Base-by-base conservation (phyloP, 1,140 invertebrate species). In the Nomia melanderi region DNA sequence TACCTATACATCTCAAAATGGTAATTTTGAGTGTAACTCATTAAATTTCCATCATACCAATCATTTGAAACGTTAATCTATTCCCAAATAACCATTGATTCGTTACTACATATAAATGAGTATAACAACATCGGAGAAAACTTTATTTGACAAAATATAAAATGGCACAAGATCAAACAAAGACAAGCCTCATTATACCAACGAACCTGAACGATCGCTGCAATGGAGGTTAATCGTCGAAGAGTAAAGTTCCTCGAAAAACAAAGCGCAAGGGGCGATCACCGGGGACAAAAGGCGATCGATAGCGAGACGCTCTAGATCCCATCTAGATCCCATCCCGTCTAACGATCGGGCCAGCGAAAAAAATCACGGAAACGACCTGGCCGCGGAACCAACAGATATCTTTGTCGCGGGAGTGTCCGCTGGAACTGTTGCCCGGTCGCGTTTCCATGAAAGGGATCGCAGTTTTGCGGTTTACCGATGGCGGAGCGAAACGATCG, bases 401-500 rank as follows among this genome's bases (percentile, higher is more conserved):
- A 69, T 69, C 64, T 69, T 33, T 54, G 67, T 73, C 59, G 73
- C 81, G 44, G n/a, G 29, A 72, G 67, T 77, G 69, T 84, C 66
- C 77, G 54, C 57, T 53, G 41, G 59, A 75, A 75, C 53, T 25
- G 57, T 73, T 29, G 39, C 9, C 8, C 14, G 70, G 70, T 64
- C 77, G 72, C 65, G 69, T 82, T 86, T 86, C 81, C 81, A 54
- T 65, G 69, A 70, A 80, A 80, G 59, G 63, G 27, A 56, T 31
- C 78, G 25, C 63, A 44, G 78, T 84, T 83, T 60, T 84, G 81
- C 67, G 81, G 81, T 84, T 84, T 83, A 84, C 81, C 82, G 81
- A 84, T 84, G 77, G 63, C 65, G 12, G 56, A 23, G 82, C 71
- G 67, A 76, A 85, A 85, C 67, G 79, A 85, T 84, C 79, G 64